Base-by-base conservation (phyloP, 2,113 vertebrate genomes). In the Carollia perspicillata region DNA sequence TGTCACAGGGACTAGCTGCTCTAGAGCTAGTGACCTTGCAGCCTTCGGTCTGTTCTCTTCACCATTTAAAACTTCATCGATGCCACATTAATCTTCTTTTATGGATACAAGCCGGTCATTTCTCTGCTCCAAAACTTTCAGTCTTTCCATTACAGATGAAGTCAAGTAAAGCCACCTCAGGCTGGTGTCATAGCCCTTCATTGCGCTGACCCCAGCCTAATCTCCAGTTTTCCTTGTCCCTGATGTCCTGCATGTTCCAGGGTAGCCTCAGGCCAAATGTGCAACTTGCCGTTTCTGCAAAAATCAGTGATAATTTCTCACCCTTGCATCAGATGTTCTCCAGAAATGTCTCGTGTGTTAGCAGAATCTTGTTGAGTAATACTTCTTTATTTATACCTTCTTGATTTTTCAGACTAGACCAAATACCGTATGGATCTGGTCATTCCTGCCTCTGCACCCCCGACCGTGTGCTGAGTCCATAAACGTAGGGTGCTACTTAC, bases 231-330 rank as follows among this genome's bases (percentile, higher is more conserved):
- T 84, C 20, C 8, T 84, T 53, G 53, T 49, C 55, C 3, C 20
- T 42, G 0, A 17, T 44, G 17, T 60, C 17, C 2, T 72, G 7
- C 5, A 6, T 66, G 60, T 85, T 88, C 6, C 89, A 81, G 85
- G 68, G 14, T 81, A 49, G 16, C 51, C 80, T 71, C 8, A 3
- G 63, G n/a, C 18, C 65, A 90, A 92, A 37, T 69, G 28, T 35
- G 13, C 49, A 90, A 37, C 18, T 71, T 81, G 53, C 53, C 81
- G 16, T 78, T 84, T 92, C 60, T 78, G 40, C 66, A 93, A 72
- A 85, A 93, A 42, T 58, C 18, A 55, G 40, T 93, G 84, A 80
- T 80, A 44, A 80, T 95, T 88, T 85, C 35, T 90, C 68, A 91
- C 42, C 47, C 22, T 84, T 53, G 22, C 20, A 37, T 74, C 28